phyloP scores from a whole-genome alignment of 2,888 invertebrate species.

The Acheta domesticus region DNA sequence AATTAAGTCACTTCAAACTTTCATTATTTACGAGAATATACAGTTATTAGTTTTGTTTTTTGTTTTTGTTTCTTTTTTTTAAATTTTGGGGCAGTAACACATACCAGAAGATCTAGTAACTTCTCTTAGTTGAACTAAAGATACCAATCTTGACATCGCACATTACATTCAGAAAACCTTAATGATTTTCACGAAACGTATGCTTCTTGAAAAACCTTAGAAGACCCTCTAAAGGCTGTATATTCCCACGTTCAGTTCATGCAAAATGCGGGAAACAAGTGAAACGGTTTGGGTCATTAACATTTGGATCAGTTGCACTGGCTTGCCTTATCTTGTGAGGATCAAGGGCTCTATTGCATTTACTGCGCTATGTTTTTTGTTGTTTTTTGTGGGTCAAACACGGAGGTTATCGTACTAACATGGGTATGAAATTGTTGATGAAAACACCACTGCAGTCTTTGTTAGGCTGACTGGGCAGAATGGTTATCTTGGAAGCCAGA shows the following conservation, averaged over 20 bases:
- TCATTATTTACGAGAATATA: too few relatives aligned
- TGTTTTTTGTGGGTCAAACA: not conserved
- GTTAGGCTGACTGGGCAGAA: not conserved
- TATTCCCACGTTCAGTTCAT: not conserved
- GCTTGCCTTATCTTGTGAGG: too few relatives aligned
- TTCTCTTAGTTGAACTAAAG: too few relatives aligned
- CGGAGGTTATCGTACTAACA: not conserved
- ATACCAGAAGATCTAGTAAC: too few relatives aligned
- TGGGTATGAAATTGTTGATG: not conserved
- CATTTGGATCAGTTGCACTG: not conserved
- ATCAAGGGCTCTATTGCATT: not conserved
- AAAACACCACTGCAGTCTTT: not conserved
- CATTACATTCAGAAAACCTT: too few relatives aligned
- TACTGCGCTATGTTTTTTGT: not conserved
- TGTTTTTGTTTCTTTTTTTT: too few relatives aligned
- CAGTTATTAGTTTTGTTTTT: too few relatives aligned
- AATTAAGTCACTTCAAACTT: too few relatives aligned
- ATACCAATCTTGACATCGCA: too few relatives aligned
- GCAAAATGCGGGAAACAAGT: not conserved
- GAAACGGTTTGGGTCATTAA: not conserved
- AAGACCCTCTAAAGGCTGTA: not conserved
- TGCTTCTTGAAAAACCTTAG: too few relatives aligned
- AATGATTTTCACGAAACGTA: too few relatives aligned
- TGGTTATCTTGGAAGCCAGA: not conserved
- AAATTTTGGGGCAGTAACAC: too few relatives aligned